Base-by-base conservation (phyloP, 2,113 vertebrate species). In the Riparia riparia region DNA sequence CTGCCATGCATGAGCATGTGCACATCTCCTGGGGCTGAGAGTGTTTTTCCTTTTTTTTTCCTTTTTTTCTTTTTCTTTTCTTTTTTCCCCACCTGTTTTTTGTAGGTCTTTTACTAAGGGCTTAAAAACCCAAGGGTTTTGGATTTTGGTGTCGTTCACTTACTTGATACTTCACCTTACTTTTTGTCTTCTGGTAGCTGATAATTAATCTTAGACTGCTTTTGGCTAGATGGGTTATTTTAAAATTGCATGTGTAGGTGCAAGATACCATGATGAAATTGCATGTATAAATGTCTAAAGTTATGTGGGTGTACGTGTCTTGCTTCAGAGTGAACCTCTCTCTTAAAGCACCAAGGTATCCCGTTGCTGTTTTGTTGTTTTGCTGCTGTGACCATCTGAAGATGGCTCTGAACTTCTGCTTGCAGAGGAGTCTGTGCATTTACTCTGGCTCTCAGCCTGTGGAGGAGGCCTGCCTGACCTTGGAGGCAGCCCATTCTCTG, bases 261-360 rank as follows among this genome's bases (percentile, higher is more conserved):
- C 29, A 69, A 80, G 47, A 44, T 49, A 57, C 11, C 31, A 53
- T 39, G 21, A 61, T 22, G 63, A 47, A 89, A 50, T 32, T 56
- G 18, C 16, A 20, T 1, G 1, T 65, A 6, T 18, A 71, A 44
- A 25, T 29, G 0, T 63, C 21, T 15, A 11, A 49, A 31, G 14
- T 10, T 51, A 6, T 11, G 7, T 57, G 34, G 2, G 4, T 47
- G 7, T 60, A 24, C 2, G 4, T 74, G 44, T 61, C 44, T 81
- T 47, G 12, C 56, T 81, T 63, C 61, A 44, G 42, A 47, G 25
- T 42, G 54, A 95, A 63, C 17, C 15, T 85, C 39, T 81, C 37
- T 69, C 58, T 69, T 49, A 81, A 70, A 86, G 26, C 58, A 72
- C 16, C 5, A 13, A 44, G 16, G 12, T 41, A 7, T 60, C 14